These are phyloP conservation scores for Abrostola tripartita DNA, from an alignment of 2,888 invertebrate species.

Conservation along the genomic window DNA sequence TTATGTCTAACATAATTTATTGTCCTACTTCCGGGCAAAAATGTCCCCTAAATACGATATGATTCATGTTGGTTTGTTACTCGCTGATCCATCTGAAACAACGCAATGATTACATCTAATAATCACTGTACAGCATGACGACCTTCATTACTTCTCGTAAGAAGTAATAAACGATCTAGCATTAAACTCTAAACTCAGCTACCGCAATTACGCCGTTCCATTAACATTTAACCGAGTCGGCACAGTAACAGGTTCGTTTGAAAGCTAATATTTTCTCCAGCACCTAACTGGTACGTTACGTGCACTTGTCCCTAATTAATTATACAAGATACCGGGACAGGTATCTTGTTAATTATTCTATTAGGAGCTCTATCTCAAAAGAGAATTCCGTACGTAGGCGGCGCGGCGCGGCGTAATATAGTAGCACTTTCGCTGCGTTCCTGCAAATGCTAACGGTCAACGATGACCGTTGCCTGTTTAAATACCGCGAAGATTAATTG, in stretches of 20 bases:
- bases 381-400: constrained; percentile 1
- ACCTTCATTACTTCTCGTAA: not conserved
- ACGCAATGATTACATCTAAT: too few species aligned
- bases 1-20: too few species aligned
- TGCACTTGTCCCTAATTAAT: constrained; percentile 39
- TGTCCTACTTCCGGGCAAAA: too few species aligned
- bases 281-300: constrained; percentile 3
- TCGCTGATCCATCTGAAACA: too few species aligned
- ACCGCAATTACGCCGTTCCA: constrained; percentile 12
- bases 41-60: too few species aligned
- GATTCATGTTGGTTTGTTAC: too few species aligned
- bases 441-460: constrained; percentile 1
- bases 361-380: constrained; percentile 9
- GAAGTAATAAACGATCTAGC: not conserved
- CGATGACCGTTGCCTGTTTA: not conserved
- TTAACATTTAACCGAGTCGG: constrained; percentile 5
- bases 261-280: constrained; percentile 39
- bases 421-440: constrained; percentile 20
- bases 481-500: not conserved
- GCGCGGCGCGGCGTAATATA: not conserved
- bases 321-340: constrained; percentile 34
- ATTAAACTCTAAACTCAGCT: constrained; percentile 12
- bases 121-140: too few species aligned
- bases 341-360: constrained; percentile 36
- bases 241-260: constrained; percentile 18